Base-by-base conservation (phyloP, 2,113 vertebrate genomes). In the Indicator maculatus region DNA sequence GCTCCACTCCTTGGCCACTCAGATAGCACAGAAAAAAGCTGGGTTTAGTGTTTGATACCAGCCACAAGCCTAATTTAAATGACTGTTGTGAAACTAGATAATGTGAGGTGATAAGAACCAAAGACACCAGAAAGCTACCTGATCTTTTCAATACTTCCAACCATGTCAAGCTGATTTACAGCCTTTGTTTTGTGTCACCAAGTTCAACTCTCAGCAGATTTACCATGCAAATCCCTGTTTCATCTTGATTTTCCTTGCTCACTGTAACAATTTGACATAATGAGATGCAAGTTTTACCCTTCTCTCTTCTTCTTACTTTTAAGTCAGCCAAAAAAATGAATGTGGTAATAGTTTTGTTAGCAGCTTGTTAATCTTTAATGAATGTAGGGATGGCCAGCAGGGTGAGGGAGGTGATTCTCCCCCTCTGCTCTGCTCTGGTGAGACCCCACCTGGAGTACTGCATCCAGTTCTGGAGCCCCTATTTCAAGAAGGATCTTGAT, bases 291-390 rank as follows among this genome's bases (percentile, higher is more conserved):
- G 31, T 73, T 76, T 41, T 14, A 26, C n/a, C 12, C 75, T 93
- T 85, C 91, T 87, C 76, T 86, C 74, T 23, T 66, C 21, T 74
- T 66, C 19, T 84, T 84, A 39, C 76, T 86, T 90, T 78, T 69
- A 93, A 82, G 39, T 92, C 87, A 82, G 66, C 55, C 41, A 93
- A 84, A 78, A 93, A 93, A 92, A 63, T 23, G 9, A 77, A 71
- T 67, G 52, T 31, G 38, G 60, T 71, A 67, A 20, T 91, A 80
- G 31, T 88, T 91, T 88, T 83, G 38, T 93, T 96, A 89, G 12
- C 47, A 70, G 66, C 27, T 92, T 87, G 81, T 92, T 94, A 78
- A 86, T 88, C 88, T 92, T 86, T 75, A 72, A 69, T 83, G 60
- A 71, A 45, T 79, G 76, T 63, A 66, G 69, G 52, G 28, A 44